Evolutionary conservation across 2,113 vertebrate species (phyloP), one percentile per base, ranked within the genome.

Genomic region (Hypocryptadius cinnamomeus): DNA sequence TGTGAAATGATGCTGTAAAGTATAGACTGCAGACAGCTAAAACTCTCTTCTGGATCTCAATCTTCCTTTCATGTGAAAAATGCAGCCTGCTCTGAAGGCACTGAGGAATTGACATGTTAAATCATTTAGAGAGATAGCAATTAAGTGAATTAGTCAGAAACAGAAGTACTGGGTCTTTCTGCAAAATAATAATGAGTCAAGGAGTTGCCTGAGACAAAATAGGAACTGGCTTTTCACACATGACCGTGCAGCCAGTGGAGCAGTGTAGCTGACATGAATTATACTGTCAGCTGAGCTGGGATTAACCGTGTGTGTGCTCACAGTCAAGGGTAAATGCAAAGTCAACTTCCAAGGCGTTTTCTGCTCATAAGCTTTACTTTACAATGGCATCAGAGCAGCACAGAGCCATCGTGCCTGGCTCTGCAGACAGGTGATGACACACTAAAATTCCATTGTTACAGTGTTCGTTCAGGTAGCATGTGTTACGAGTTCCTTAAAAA

Each of bases 101-200:
- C 2, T 2, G 19, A 39, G 17, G 20, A 74, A 71, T 16, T 16
- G 61, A 37, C 21, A 22, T 5, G 11, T 33, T 44, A 90, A 74
- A 90, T 30, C n/a, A 31, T 17, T 83, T 1, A 73, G 15, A 44
- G 53, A 65, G 21, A 51, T 39, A 31, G 12, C 23, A 59, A 54
- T 79, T 59, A 59, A 63, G 39, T 56, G 54, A 65, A 51, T 87
- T 87, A 91, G 42, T 89, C 71, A 77, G 71, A 70, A 93, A 73
- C 9, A 4, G 7, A 87, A 79, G 10, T 19, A 22, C 23, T 28
- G 54, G 7, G 17, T 90, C 14, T 47, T 76, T 74, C 27, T 90
- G 51, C 42, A 73, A 56, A 78, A 54, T 70, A 85, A 35, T n/a
- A 42, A 30, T 85, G 68, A 92, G 47, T 83, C 81, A 56, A 83